These are phyloP conservation scores for Branchinecta lynchi DNA, from an alignment of 1,140 invertebrate species.

Conservation along the genomic window DNA sequence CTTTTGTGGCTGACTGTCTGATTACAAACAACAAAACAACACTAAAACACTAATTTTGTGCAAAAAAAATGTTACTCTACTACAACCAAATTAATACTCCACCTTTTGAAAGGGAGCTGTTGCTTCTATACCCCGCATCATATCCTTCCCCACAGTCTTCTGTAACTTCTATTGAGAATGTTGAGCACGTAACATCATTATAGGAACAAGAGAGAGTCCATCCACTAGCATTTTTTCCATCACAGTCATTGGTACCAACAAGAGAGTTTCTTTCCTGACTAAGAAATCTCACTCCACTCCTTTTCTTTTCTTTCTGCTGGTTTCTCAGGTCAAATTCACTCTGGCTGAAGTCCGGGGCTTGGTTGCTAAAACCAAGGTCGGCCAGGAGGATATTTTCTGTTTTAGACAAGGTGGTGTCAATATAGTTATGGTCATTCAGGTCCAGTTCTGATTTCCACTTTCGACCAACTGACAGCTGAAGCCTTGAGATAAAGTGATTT, in stretches of 20 bases:
- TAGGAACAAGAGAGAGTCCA: slow-evolving; percentile 3
- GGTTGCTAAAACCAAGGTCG: slow-evolving; percentile 16
- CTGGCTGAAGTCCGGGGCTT: slow-evolving; percentile 18
- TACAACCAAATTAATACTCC: too few relatives aligned
- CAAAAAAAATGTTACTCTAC: too few relatives aligned
- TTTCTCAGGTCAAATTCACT: slow-evolving; percentile 18
- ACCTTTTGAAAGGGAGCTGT: too few relatives aligned
- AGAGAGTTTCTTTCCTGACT: slow-evolving; percentile 15
- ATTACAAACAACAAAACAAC: too few relatives aligned
- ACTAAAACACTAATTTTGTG: too few relatives aligned
- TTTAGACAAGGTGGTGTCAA: slow-evolving; percentile 7
- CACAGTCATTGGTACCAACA: background rate
- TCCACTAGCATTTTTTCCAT: background rate
- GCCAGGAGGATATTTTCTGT: slow-evolving; percentile 18
- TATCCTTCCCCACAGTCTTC: background rate
- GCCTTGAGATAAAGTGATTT: background rate
- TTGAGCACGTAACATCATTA: background rate
- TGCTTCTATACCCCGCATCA: background rate
- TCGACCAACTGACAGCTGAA: background rate
- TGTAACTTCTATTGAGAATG: background rate
- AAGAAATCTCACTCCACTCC: slow-evolving; percentile 13
- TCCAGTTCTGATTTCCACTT: slow-evolving; percentile 2
- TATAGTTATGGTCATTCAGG: slow-evolving; percentile 1
- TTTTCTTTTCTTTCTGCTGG: slow-evolving; percentile 12
- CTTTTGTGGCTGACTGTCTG: too few relatives aligned